Conservation (phyloP, 2,113 vertebrate species). For the Emydocephalus ijimae region DNA sequence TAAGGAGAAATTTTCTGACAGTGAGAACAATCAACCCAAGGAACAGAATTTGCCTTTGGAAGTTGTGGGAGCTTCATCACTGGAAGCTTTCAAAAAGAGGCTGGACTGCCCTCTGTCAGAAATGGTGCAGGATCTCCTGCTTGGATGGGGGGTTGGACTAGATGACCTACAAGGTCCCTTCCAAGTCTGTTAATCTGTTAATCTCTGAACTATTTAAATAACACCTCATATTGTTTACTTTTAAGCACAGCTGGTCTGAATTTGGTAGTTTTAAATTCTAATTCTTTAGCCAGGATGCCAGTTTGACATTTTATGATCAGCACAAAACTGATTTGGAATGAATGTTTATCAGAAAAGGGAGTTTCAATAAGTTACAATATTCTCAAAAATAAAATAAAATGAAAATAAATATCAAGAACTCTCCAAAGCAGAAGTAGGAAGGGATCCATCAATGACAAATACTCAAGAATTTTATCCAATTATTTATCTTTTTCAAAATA, state of each 20-base stretch:
- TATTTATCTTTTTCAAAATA: neutral
- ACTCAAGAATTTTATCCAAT: neutral
- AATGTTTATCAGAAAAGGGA: neutral
- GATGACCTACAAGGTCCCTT: too few species aligned
- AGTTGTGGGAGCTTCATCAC: too few species aligned
- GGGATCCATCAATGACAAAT: neutral
- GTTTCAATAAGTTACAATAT: neutral
- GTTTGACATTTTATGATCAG: neutral
- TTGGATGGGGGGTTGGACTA: too few species aligned
- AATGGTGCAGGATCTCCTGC: too few species aligned
- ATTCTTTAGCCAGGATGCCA: neutral
- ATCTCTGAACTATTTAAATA: neutral
- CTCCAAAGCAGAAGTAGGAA: neutral
- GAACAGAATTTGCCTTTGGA: too few species aligned
- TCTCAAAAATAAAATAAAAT: neutral
- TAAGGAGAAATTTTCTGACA: too few species aligned
- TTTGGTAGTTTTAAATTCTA: neutral
- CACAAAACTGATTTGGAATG: neutral
- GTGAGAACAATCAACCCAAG: too few species aligned
- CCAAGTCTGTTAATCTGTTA: neutral
- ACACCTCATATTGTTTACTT: neutral
- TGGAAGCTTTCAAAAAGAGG: too few species aligned
- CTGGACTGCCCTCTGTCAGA: too few species aligned
- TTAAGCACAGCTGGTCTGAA: neutral
- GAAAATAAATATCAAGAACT: too few species aligned